phyloP scores from a whole-genome alignment of 2,888 invertebrate species.

The Amaurobius ferox region DNA sequence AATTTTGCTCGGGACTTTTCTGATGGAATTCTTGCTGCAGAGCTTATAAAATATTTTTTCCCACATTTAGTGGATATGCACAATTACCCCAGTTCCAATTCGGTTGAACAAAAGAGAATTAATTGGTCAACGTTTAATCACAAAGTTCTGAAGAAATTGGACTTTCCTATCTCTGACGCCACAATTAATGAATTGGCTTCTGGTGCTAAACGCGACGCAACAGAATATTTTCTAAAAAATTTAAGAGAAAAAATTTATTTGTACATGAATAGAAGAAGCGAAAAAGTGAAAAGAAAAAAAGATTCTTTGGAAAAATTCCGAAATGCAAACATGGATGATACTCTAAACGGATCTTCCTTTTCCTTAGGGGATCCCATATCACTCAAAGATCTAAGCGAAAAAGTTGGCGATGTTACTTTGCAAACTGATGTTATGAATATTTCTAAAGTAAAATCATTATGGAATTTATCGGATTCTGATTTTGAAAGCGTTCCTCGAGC shows the following conservation, averaged over 20 bases:
- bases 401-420: background rate
- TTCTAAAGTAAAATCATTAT: background rate
- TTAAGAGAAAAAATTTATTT: constrained; percentile 33
- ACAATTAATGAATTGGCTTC: constrained; percentile 23
- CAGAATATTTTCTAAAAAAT: constrained; percentile 30
- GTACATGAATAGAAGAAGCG: background rate
- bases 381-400: background rate
- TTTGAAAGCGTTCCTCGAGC: constrained; percentile 25
- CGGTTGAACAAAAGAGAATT: constrained; percentile 22
- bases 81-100: constrained; percentile 33
- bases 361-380: too few species aligned
- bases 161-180: constrained; percentile 21
- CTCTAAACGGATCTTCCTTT: background rate
- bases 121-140: constrained; percentile 41
- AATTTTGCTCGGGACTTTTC: constrained; percentile 27
- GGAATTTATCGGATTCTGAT: background rate
- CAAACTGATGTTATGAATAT: background rate
- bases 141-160: constrained; percentile 38
- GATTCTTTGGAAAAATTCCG: background rate
- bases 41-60: constrained; percentile 34
- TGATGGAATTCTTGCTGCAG: constrained; percentile 36
- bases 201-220: constrained; percentile 21
- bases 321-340: background rate
- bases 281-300: constrained; percentile 16
- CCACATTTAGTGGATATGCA: constrained; percentile 40